Evolutionary conservation across 2,113 vertebrate species (phyloP).

Genomic region (Panthera leo): DNA sequence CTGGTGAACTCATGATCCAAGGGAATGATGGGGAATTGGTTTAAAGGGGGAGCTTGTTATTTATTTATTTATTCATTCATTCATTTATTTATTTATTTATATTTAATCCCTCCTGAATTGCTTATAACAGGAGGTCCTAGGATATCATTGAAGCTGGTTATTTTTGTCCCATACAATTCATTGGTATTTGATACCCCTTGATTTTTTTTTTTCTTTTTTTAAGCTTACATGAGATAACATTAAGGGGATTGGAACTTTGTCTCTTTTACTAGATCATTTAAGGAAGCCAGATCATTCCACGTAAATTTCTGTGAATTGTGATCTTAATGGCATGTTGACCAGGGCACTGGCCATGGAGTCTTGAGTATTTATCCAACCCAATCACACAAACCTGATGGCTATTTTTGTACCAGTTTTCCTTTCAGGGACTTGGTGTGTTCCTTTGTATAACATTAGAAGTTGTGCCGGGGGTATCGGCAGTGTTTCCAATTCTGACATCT

Average conservation of each 20-base stretch:
- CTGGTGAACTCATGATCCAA: background rate
- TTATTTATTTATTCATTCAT: background rate
- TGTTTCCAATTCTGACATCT: background rate
- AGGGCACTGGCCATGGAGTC: background rate
- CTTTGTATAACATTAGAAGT: background rate
- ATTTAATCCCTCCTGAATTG: background rate
- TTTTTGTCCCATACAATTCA: background rate
- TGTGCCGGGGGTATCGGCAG: background rate
- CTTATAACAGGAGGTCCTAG: background rate
- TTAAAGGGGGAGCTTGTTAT: background rate
- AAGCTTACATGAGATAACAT: slow-evolving; percentile 10
- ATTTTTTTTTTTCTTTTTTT: background rate
- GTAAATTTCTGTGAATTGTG: background rate
- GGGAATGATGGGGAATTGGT: background rate
- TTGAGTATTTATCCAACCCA: background rate
- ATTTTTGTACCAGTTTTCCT: background rate
- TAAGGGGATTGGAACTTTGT: background rate
- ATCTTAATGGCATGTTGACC: background rate
- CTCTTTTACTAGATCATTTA: background rate
- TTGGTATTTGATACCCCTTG: background rate
- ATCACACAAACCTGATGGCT: background rate
- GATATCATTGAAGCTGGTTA: background rate
- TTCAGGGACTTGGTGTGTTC: background rate
- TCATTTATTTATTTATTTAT: background rate
- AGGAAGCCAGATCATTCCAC: background rate